Evolutionary conservation across 2,797 vertebrate genomes (phyloP).

Genomic region (Discoglossus pictus): DNA sequence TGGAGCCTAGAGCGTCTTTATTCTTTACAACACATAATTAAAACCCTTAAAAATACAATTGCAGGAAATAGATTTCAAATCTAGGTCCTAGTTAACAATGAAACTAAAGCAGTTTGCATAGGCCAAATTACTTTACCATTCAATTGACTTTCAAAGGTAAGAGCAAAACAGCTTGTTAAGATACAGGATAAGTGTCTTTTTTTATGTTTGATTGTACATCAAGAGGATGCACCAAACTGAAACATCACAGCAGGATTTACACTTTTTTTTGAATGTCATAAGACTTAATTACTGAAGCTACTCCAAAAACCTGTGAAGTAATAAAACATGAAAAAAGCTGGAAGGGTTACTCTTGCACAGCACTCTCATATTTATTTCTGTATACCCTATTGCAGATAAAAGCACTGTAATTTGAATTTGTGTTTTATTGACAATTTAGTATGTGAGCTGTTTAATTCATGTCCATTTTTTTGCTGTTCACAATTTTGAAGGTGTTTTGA

Average conservation of each 20-base stretch:
- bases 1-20: slow-evolving; percentile 75
- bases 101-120: slow-evolving; percentile 62
- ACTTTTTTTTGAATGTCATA: slow-evolving; percentile 66
- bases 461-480: background rate
- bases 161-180: slow-evolving; percentile 67
- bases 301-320: slow-evolving; percentile 55
- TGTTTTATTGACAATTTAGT: slow-evolving; percentile 51
- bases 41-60: slow-evolving; percentile 76
- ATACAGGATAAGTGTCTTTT: slow-evolving; percentile 54
- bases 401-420: slow-evolving; percentile 60
- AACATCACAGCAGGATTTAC: slow-evolving; percentile 72
- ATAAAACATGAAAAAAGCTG: slow-evolving; percentile 69
- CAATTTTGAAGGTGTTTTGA: background rate
- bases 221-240: slow-evolving; percentile 68
- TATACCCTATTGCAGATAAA: slow-evolving; percentile 58
- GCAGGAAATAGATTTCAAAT: slow-evolving; percentile 74
- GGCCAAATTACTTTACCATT: slow-evolving; percentile 54
- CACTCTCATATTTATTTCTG: slow-evolving; percentile 64
- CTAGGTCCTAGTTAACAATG: slow-evolving; percentile 65
- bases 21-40: slow-evolving; percentile 79
- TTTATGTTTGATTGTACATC: slow-evolving; percentile 67
- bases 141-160: slow-evolving; percentile 66
- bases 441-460: background rate
- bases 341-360: slow-evolving; percentile 51
- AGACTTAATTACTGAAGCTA: slow-evolving; percentile 71